Conservation (phyloP, 2,797 vertebrate species). For the Cyprinella venusta region DNA sequence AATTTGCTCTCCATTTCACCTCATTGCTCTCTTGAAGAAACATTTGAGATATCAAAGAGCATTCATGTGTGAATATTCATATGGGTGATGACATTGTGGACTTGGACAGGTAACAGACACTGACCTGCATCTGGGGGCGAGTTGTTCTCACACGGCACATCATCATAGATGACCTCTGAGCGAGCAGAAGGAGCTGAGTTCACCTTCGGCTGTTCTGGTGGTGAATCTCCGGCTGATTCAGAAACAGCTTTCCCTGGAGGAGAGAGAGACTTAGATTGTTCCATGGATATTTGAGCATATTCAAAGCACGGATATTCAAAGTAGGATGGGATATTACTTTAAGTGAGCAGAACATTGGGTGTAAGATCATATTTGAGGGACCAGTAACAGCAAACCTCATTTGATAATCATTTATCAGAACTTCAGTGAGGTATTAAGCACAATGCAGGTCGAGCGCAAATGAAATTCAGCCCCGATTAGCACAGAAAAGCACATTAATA, state of each 20-base stretch:
- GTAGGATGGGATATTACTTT: neutral
- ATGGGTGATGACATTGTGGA: neutral
- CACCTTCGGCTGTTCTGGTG: slow-evolving; percentile 48
- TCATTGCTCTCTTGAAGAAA: neutral
- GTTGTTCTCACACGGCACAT: slow-evolving; percentile 80
- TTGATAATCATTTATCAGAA: slow-evolving; percentile 17
- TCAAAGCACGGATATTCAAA: neutral
- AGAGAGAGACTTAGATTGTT: neutral
- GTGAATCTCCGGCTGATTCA: slow-evolving; percentile 21
- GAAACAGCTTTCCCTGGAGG: slow-evolving; percentile 69
- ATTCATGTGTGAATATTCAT: neutral
- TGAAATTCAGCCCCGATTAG: neutral
- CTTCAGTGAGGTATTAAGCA: slow-evolving; percentile 5
- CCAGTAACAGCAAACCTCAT: neutral
- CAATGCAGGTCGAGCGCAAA: neutral
- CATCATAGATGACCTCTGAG: slow-evolving; percentile 85
- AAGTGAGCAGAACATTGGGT: neutral
- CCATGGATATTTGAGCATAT: neutral
- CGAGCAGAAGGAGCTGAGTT: slow-evolving; percentile 28
- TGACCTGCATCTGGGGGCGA: slow-evolving; percentile 72
- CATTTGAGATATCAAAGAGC: neutral
- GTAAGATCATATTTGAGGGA: neutral
- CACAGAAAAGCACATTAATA: slow-evolving; percentile 17
- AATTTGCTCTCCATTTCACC: neutral
- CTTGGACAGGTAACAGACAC: slow-evolving; percentile 36